Evolutionary conservation across 2,888 invertebrate species (phyloP), one percentile per base, ranked within the genome.

Genomic region (Hecatera dysodea): DNA sequence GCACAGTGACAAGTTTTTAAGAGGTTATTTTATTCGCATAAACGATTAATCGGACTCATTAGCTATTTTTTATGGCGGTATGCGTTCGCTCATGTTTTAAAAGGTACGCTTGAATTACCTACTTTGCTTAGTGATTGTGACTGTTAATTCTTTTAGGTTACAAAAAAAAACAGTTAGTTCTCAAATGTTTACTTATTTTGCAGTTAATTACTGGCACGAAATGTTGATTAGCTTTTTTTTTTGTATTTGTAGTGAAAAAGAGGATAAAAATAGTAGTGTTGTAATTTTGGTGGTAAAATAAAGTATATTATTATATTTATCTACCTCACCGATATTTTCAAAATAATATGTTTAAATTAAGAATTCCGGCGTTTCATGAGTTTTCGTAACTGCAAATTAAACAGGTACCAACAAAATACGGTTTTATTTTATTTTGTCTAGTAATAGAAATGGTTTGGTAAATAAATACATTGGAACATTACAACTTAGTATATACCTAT

Each of bases 1-100:
- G 85, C 85, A 80, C 19, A 9, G 63, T 86, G 85, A 80, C 85
- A 86, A 85, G 46, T 74, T 84, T 82, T 83, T 86, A 78, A 86
- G 81, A 82, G 78, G 59, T 79, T 86, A 80, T 83, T 83, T 82
- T 80, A 80, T 82, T 78, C 67, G 64, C 72, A 76, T 75, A 72
- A 42, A 62, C 74, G 61, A 83, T 83, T 83, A 82, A 85, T 82
- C 69, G 82, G 50, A 61, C 39, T 84, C 64, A 86, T 84, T 80
- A 82, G 67, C 62, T 9, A 66, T 55, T 73, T 74, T 73, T 82
- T 81, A 73, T 72, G 57, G 52, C 11, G 48, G 55, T 62, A 63
- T 80, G 42, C 27, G 60, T 68, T 59, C n/a, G 22, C 39, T 76
- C 29, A 44, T 52, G 56, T 63, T 53, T 53, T 19, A 65, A 56